Base-by-base conservation (phyloP, 2,888 invertebrate species). In the Dryobota labecula region DNA sequence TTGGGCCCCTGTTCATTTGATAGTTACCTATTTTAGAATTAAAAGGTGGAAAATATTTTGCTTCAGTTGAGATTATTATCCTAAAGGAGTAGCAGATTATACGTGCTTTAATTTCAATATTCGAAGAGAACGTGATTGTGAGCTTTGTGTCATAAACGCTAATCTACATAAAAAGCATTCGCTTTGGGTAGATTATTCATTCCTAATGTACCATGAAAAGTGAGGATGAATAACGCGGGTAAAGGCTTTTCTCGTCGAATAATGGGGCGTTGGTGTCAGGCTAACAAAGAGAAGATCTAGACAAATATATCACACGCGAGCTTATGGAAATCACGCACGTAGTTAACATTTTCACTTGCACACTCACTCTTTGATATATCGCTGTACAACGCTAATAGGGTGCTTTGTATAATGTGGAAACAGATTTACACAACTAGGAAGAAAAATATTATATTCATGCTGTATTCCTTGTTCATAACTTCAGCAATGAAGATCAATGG, bases 231-330 rank as follows among this genome's bases (percentile, higher is more conserved):
- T 80, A 79, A 86, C 67, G 78, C 72, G 73, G 75, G 73, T 67
- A 84, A 76, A 85, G 86, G 78, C 82, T 84, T 83, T 83, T 73
- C 76, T 78, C 84, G 68, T 70, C 73, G 78, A 84, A 89, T 88
- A 90, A 90, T 90, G 84, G 88, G 73, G 77, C 77, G 82, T 75
- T 86, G 86, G 87, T 87, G 89, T 88, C 87, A 78, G 80, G 74
- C 83, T 88, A 89, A 92, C 92, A 92, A 93, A 91, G 87, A 87
- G 83, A 85, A 82, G 84, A 90, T 86, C 90, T 89, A 93, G 91
- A 93, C 90, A 87, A 89, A 93, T 92, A 91, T 90, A 91, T 91
- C 89, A 88, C 70, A 69, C 60, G 78, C 76, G 84, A 81, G 88
- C 85, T 90, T 90, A 91, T 91, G 89, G 86, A 89, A 91, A 91